Evolutionary conservation across 2,797 vertebrate genomes (phyloP), one percentile per base, ranked within the genome.

Genomic region (Leptatherina wallacei): DNA sequence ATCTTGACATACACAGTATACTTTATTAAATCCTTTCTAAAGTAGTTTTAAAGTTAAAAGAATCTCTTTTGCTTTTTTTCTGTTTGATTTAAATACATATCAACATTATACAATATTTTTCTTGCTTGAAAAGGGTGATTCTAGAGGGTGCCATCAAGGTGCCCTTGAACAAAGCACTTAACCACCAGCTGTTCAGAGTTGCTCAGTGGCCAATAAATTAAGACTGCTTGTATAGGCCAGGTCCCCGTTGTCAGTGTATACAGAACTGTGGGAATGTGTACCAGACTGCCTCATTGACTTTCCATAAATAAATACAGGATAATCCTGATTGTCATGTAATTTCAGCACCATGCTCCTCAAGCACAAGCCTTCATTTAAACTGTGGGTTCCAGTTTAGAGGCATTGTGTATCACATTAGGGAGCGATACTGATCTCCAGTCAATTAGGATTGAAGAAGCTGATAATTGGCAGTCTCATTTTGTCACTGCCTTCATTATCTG

Each of bases 391-490:
- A 16, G 56, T 85, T 85, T 59, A 16, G 66, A 49, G 40, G 77
- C 79, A 47, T 61, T 69, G 80, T 81, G 71, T 81, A 40, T 75
- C 81, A 71, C 77, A 80, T 88, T 82, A 82, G 83, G 33, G 71
- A 33, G 55, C 1, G 84, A 82, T 86, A 55, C 77, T 60, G 78
- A 92, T 89, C 83, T 78, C 57, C 66, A 85, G 82, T 74, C 86
- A 91, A 89, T 91, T 91, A 88, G 59, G 63, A 74, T 71, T 69
- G 63, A 76, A 86, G 79, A 57, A 77, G 7, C 59, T 70, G 78
- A 82, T 92, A 91, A 91, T 90, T 90, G 80, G 71, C 11, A 20
- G 66, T 73, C 82, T 85, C 75, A 77, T 81, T 86, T 88, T 82
- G 84, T 87, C 74, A 36, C 65, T 0, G 67, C 44, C 59, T 86